These are phyloP conservation scores for Lepus oiostolus DNA, from an alignment of 2,797 vertebrate genomes.

Conservation along the genomic window DNA sequence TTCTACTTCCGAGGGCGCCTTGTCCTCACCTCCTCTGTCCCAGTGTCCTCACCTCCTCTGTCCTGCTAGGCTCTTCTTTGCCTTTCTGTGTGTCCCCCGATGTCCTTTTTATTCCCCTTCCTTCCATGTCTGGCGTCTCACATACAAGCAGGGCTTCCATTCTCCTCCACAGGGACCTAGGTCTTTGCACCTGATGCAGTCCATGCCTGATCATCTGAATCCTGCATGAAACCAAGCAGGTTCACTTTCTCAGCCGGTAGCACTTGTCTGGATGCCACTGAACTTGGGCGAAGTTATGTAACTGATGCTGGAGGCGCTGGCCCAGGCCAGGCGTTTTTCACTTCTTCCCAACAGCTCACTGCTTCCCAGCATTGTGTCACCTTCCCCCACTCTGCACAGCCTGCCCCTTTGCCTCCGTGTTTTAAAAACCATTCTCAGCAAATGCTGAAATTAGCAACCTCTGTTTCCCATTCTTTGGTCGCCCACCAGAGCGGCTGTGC, in stretches of 20 bases:
- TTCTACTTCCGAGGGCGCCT: neutral
- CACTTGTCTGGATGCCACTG: neutral
- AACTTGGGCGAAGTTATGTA: neutral
- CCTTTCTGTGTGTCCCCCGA: neutral
- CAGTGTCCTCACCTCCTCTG: neutral
- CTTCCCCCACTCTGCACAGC: neutral
- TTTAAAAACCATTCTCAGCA: constrained; percentile 26
- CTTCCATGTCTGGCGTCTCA: neutral
- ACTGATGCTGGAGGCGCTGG: too few species aligned
- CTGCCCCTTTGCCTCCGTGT: neutral
- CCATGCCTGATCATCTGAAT: neutral
- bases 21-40: too few species aligned
- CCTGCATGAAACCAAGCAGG: neutral
- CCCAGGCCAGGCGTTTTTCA: neutral
- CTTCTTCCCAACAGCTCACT: neutral
- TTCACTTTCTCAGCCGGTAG: neutral
- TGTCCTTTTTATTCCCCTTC: neutral
- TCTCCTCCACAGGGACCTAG: neutral
- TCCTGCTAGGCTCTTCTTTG: neutral
- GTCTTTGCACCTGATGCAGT: neutral
- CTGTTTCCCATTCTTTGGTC: neutral
- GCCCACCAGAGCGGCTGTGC: neutral
- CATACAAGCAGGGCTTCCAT: neutral
- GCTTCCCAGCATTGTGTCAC: neutral
- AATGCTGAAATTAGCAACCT: neutral